These are phyloP conservation scores for Australoheros scitulus DNA, from an alignment of 2,113 vertebrate genomes.

Conservation along the genomic window DNA sequence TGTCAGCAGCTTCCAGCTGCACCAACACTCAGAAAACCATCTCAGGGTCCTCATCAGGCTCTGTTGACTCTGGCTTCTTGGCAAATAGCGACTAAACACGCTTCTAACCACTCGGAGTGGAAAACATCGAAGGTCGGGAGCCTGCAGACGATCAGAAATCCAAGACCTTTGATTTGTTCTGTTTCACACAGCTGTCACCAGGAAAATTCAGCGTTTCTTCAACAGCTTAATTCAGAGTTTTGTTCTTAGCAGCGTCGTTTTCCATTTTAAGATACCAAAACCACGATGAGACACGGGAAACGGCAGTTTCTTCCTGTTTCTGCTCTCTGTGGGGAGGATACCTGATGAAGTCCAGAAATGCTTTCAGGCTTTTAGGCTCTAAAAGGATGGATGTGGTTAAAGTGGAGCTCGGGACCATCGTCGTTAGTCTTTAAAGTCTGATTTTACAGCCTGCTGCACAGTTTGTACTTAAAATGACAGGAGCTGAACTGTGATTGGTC, in stretches of 20 bases:
- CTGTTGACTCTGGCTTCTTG: conserved; percentile 5
- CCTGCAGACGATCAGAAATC: background rate
- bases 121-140: background rate
- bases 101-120: background rate
- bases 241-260: background rate
- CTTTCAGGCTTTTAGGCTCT: too few relatives aligned
- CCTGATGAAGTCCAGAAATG: too few relatives aligned
- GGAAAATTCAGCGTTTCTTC: background rate
- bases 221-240: background rate
- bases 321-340: too few relatives aligned
- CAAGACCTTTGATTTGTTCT: background rate
- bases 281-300: too few relatives aligned
- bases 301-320: too few relatives aligned
- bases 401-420: too few relatives aligned
- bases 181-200: background rate
- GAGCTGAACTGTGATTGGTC: too few relatives aligned
- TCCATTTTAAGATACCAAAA: too few relatives aligned
- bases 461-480: too few relatives aligned
- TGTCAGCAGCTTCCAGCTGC: conserved; percentile 32
- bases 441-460: too few relatives aligned
- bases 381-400: too few relatives aligned
- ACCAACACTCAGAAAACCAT: conserved; percentile 2
- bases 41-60: background rate
- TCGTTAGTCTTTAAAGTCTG: too few relatives aligned
- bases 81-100: conserved; percentile 14